Percentiles rank a stretch among this genome's conserved stretches.
phyloP scores from a whole-genome alignment of 2,797 vertebrate genomes.

The Trachops cirrhosus region DNA sequence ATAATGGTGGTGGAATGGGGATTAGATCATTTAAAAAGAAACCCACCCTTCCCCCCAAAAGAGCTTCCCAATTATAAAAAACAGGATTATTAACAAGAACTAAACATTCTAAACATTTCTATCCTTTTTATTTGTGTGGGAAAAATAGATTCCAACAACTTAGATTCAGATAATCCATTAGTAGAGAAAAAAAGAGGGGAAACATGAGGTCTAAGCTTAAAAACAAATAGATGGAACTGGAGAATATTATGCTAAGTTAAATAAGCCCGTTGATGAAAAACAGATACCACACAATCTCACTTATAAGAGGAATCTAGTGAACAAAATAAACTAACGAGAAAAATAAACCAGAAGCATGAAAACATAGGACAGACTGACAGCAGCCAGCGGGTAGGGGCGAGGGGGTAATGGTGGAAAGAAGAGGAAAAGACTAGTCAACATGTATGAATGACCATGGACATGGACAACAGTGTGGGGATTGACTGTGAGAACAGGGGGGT shows the following conservation, averaged over 20 bases:
- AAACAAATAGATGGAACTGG: neutral
- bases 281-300: neutral
- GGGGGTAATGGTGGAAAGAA: neutral
- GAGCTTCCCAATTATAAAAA: neutral
- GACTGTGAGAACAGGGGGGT: neutral
- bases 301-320: neutral
- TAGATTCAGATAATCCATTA: neutral
- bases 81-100: neutral
- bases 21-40: neutral
- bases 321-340: neutral
- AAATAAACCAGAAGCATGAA: neutral
- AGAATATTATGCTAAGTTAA: neutral
- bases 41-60: rapidly evolving
- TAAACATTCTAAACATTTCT: neutral
- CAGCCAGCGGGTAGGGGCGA: neutral
- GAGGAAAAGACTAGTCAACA: neutral
- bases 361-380: neutral
- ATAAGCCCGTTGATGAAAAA: neutral
- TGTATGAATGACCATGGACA: neutral
- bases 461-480: neutral
- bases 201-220: neutral
- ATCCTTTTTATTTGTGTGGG: neutral
- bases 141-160: neutral
- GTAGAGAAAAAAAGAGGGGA: neutral
- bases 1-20: too few species aligned